Conservation (phyloP, 1,140 invertebrate species). For the Cardiocondyla obscurior region DNA sequence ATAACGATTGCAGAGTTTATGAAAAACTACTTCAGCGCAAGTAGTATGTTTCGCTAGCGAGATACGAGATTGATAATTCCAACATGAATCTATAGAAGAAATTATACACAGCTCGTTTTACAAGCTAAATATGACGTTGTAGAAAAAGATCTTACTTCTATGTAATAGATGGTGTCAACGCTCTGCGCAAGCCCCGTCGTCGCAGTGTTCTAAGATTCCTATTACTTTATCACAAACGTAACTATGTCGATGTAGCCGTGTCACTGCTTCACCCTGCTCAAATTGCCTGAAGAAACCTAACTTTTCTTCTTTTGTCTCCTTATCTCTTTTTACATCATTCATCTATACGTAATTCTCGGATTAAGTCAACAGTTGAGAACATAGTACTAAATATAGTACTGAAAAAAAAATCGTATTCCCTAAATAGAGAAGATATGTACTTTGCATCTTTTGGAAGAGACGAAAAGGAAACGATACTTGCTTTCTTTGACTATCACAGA, state of each 20-base stretch:
- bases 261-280: conserved; percentile 67
- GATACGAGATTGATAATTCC: conserved; percentile 45
- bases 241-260: conserved; percentile 45
- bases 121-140: conserved; percentile 62
- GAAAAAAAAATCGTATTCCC: conserved; percentile 64
- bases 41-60: conserved; percentile 64
- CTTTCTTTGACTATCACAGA: conserved; percentile 61
- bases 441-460: conserved; percentile 44
- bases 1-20: conserved; percentile 43
- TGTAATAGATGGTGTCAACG: conserved; percentile 61
- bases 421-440: conserved; percentile 61
- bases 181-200: conserved; percentile 59
- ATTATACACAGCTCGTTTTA: conserved; percentile 64
- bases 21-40: conserved; percentile 54
- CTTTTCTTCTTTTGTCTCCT: conserved; percentile 12
- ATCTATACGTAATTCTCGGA: conserved; percentile 41
- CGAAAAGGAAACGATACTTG: conserved; percentile 48
- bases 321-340: not conserved
- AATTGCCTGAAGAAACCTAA: conserved; percentile 50
- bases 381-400: conserved; percentile 65
- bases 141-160: conserved; percentile 67
- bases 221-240: conserved; percentile 67
- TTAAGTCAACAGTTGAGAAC: conserved; percentile 49
- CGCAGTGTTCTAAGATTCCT: conserved; percentile 51
- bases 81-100: conserved; percentile 61